These are phyloP conservation scores for Dunckerocampus dactyliophorus DNA, from an alignment of 2,113 vertebrate species.

Conservation along the genomic window DNA sequence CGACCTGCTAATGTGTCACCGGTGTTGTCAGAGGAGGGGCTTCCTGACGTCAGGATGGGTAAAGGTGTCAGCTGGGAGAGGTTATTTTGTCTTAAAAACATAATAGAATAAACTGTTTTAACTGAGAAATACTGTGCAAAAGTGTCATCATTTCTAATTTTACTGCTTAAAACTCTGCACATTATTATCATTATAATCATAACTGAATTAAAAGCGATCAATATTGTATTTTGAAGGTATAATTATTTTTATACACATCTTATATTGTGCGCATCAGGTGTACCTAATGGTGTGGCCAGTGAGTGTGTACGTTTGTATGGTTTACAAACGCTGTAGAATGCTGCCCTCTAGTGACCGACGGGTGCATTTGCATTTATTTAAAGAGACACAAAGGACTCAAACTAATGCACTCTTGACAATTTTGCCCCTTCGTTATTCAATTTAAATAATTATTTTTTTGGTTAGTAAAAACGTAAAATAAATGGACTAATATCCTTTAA, in stretches of 20 bases:
- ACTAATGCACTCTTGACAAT: background rate
- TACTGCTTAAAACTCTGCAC: background rate
- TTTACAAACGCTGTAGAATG: conserved; percentile 23
- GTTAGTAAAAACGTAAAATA: too few species aligned
- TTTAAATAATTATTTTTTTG: too few species aligned
- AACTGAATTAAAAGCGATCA: too few species aligned
- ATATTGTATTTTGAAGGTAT: too few species aligned
- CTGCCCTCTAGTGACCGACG: conserved; percentile 50
- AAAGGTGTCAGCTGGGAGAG: conserved; percentile 11
- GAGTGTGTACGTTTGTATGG: too few species aligned
- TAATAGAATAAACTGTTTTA: background rate
- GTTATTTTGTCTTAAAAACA: background rate
- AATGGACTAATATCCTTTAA: too few species aligned
- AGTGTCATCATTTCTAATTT: background rate
- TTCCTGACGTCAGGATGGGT: conserved; percentile 36
- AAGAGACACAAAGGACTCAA: background rate
- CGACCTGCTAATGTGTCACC: conserved; percentile 58
- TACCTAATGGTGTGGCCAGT: too few species aligned
- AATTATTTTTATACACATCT: too few species aligned
- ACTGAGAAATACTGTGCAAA: background rate
- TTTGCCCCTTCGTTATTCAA: too few species aligned
- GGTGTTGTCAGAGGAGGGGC: conserved; percentile 39
- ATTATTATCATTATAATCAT: background rate
- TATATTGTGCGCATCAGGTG: too few species aligned
- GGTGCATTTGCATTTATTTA: conserved; percentile 29